Conservation (phyloP, 2,888 invertebrate genomes). For the Harpalus rubripes region DNA sequence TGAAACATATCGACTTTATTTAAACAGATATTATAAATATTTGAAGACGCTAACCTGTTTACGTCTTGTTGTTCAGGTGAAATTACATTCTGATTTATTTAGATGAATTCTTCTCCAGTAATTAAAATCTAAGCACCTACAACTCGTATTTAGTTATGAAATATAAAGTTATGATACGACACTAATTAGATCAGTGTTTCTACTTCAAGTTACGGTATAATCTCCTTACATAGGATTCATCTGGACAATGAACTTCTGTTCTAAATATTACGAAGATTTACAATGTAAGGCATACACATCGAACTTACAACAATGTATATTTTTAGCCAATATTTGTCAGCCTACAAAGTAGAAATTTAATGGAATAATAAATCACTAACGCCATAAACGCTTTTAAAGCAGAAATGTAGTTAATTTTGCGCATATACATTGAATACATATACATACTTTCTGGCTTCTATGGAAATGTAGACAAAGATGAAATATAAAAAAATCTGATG, state of each 20-base stretch:
- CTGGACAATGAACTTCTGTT: neutral
- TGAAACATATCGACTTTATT: no score
- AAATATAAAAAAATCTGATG: no score
- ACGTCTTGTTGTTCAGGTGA: constrained; percentile 12
- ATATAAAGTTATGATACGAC: constrained; percentile 34
- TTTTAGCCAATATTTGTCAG: constrained; percentile 20
- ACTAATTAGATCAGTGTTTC: constrained; percentile 8
- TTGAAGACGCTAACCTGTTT: neutral
- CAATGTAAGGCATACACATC: neutral
- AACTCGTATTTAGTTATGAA: constrained; percentile 30
- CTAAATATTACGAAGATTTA: neutral
- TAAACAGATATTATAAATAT: no score
- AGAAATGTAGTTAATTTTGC: constrained; percentile 24
- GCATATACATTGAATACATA: neutral
- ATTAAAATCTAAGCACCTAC: constrained; percentile 39
- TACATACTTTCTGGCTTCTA: no score
- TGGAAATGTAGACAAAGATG: no score
- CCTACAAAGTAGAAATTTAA: constrained; percentile 30
- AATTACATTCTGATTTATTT: constrained; percentile 46
- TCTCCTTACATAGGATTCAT: neutral
- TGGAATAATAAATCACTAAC: constrained; percentile 53
- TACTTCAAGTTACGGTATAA: constrained; percentile 16
- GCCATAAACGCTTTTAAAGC: constrained; percentile 18
- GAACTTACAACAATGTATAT: constrained; percentile 10
- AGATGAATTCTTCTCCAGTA: constrained; percentile 26